Conservation (phyloP, 2,797 vertebrate genomes). For the Buphagus erythrorhynchus region DNA sequence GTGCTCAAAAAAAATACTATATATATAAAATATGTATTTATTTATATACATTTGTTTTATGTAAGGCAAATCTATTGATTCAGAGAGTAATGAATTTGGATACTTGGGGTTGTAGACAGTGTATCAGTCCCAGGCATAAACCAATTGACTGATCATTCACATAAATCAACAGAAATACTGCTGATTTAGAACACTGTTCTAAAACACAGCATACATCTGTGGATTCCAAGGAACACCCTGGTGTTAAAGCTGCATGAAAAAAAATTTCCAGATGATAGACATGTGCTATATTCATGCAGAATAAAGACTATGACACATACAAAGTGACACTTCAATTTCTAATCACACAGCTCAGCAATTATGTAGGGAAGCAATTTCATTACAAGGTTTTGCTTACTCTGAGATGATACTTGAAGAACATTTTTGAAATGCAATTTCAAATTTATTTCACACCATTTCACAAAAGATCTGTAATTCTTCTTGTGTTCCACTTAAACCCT, state of each 20-base stretch:
- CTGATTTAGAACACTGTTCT: not conserved
- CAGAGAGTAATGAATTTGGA: not conserved
- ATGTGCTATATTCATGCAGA: not conserved
- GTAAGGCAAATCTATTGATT: not conserved
- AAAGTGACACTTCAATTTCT: not conserved
- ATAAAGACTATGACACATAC: not conserved
- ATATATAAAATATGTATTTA: rapidly evolving
- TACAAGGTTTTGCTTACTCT: not conserved
- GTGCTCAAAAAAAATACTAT: not conserved
- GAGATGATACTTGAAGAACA: not conserved
- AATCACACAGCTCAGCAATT: not conserved
- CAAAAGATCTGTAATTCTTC: not conserved
- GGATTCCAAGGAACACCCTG: not conserved
- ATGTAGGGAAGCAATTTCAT: not conserved
- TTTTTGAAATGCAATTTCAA: not conserved
- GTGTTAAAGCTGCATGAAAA: not conserved
- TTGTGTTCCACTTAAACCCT: not conserved
- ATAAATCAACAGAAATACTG: not conserved
- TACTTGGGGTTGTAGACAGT: not conserved
- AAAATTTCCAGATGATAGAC: not conserved
- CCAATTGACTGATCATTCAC: not conserved
- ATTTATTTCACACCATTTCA: not conserved
- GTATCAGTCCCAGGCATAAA: not conserved
- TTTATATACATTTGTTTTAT: not conserved
- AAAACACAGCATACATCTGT: not conserved